Evolutionary conservation across 2,797 vertebrate genomes (phyloP), one percentile per base, ranked within the genome.

Genomic region (Catostomus latipinnis): DNA sequence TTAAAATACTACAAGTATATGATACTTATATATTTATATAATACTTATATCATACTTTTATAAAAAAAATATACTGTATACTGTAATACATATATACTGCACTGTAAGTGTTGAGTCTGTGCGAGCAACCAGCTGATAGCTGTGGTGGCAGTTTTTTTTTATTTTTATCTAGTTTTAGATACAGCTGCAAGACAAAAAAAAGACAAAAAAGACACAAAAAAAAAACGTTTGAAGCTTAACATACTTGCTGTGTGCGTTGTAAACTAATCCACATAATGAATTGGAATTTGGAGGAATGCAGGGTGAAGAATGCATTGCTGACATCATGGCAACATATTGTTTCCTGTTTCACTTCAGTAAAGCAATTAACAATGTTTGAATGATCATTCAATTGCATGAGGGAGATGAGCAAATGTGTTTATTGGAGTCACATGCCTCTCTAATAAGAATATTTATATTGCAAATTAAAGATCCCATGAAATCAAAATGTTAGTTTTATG

Each of bases 331-430:
- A 78, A 63, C 76, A 71, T 50, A 78, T 78, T 78, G 76, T 63
- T 63, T 71, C 50, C 60, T 49, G 76, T 78, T 78, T 78, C 58
- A 61, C 68, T 71, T 70, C 50, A 78, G 67, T 71, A 48, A 78
- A 71, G 50, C 76, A 78, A 78, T 78, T 78, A 78, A 65, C 57
- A 63, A n/a, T 77, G 75, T 78, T 78, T 71, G 50, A 58, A 71
- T 63, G 49, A 71, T 71, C 68, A 56, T 71, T 78, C 58, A 46
- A 48, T 71, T 71, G 58, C 14, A 14, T 71, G 57, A 34, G 58
- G 54, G 57, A 71, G 76, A 63, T 71, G 57, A 63, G 58, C 76
- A 71, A 78, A 78, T 77, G 66, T 46, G 68, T 65, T 77, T 78
- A 68, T 18, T 76, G 53, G 71, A 63, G 76, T 71, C 76, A 63